Conservation (phyloP, 2,113 vertebrate species). For the Charadrius vociferus region DNA sequence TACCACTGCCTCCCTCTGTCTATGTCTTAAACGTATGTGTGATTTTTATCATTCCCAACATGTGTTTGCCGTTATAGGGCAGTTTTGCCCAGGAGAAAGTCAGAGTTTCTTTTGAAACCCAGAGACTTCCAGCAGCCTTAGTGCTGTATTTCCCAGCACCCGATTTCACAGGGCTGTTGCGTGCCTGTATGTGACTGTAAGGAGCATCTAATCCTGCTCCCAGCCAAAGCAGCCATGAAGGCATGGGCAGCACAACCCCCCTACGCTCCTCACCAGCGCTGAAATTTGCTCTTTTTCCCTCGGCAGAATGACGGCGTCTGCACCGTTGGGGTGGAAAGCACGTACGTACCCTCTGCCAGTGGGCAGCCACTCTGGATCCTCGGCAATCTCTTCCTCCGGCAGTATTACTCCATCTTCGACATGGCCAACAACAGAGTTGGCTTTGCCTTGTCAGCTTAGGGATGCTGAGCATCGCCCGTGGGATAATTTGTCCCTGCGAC, state of each 20-base stretch:
- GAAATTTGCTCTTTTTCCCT: not conserved
- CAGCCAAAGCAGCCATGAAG: not conserved
- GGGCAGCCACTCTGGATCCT: slow-evolving; percentile 58
- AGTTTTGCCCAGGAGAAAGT: not conserved
- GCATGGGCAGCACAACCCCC: not conserved
- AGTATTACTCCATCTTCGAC: slow-evolving; percentile 69
- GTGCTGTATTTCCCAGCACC: not conserved
- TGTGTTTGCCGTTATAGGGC: fast-evolving
- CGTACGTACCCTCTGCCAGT: slow-evolving; percentile 25
- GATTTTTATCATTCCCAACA: not conserved
- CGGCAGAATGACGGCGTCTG: slow-evolving; percentile 32
- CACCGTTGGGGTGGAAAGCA: slow-evolving; percentile 43
- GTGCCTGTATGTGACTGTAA: fast-evolving
- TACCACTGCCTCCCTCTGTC: slow-evolving; percentile 52
- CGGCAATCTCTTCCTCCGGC: slow-evolving; percentile 37
- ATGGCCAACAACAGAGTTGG: slow-evolving; percentile 64
- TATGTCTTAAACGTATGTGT: slow-evolving; percentile 50
- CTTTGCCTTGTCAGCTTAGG: slow-evolving; percentile 49
- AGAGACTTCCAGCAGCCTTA: not conserved
- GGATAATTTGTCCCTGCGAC: not conserved
- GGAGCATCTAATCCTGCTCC: not conserved
- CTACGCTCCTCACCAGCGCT: fast-evolving
- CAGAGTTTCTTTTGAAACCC: not conserved
- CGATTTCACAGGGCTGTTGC: fast-evolving
- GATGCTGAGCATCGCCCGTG: fast-evolving